Conservation (phyloP, 1,140 invertebrate species). For the Drosophila ananassae region DNA sequence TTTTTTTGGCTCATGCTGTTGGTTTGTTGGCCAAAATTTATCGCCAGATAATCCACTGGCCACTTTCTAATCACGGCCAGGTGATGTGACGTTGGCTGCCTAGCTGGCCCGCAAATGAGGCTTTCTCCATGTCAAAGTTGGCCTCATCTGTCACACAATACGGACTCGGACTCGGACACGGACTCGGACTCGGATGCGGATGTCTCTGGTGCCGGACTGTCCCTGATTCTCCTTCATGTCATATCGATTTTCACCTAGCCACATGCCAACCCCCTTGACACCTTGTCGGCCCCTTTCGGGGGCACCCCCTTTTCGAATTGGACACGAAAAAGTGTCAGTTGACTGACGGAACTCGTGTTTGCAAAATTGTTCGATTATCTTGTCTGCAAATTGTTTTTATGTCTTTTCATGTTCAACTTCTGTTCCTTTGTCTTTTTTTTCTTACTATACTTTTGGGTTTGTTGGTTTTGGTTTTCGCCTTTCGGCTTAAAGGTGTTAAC, state of each 20-base stretch:
- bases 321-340: constrained; percentile 75
- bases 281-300: constrained; percentile 1
- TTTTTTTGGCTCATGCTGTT: constrained; percentile 41
- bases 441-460: neutral
- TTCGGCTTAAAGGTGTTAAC: constrained; percentile 76
- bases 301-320: constrained; percentile 41
- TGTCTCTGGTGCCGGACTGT: constrained; percentile 44
- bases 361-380: constrained; percentile 63
- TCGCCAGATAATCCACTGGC: constrained; percentile 34
- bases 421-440: constrained; percentile 25
- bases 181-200: constrained; percentile 31
- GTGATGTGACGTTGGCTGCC: constrained; percentile 61
- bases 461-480: constrained; percentile 43
- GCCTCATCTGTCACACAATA: constrained; percentile 61
- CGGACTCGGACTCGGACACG: neutral
- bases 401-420: constrained; percentile 8
- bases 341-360: constrained; percentile 71
- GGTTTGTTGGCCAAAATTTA: constrained; percentile 29
- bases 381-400: constrained; percentile 43
- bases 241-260: constrained; percentile 73
- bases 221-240: constrained; percentile 69
- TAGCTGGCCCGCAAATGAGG: constrained; percentile 26
- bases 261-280: constrained; percentile 1
- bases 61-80: constrained; percentile 64
- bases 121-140: constrained; percentile 56